Percentiles rank a stretch among this genome's conserved stretches.
Conservation (phyloP, 2,888 invertebrate species). For the Drosophila histrio region DNA sequence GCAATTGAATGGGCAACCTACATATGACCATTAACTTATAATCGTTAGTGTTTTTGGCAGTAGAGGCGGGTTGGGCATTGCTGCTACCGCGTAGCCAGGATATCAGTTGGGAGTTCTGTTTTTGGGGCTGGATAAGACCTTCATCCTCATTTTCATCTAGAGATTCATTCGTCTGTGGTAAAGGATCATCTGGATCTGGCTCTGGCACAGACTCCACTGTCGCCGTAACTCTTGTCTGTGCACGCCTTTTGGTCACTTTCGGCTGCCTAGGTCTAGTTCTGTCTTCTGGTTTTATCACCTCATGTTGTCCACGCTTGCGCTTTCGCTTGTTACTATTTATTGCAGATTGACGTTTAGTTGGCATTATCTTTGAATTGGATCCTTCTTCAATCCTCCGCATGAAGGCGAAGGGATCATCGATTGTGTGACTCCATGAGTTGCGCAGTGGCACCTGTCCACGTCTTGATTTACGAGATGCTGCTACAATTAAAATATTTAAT, state of each 20-base stretch:
- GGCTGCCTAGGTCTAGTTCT: neutral
- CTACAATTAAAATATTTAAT: slow-evolving; percentile 1
- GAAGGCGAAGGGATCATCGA: slow-evolving; percentile 26
- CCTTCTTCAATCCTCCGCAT: slow-evolving; percentile 1
- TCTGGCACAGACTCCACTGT: neutral
- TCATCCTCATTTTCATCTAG: neutral
- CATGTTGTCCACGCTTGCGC: neutral
- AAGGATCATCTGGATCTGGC: neutral
- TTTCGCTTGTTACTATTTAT: neutral
- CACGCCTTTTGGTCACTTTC: neutral
- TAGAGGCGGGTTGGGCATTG: neutral
- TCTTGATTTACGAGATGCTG: slow-evolving; percentile 63
- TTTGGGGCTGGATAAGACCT: too few species aligned
- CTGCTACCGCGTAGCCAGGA: slow-evolving; percentile 42
- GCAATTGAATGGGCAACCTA: slow-evolving; percentile 15
- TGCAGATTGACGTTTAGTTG: neutral
- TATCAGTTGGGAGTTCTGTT: neutral
- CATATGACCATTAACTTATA: slow-evolving; percentile 20
- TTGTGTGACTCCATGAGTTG: slow-evolving; percentile 33
- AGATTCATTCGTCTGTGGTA: neutral
- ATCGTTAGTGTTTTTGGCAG: neutral
- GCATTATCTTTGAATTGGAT: neutral
- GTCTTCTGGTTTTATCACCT: neutral
- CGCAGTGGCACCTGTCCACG: slow-evolving; percentile 60
- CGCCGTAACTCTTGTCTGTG: neutral